Conservation (phyloP, 2,797 vertebrate genomes). For the Avahi laniger region DNA sequence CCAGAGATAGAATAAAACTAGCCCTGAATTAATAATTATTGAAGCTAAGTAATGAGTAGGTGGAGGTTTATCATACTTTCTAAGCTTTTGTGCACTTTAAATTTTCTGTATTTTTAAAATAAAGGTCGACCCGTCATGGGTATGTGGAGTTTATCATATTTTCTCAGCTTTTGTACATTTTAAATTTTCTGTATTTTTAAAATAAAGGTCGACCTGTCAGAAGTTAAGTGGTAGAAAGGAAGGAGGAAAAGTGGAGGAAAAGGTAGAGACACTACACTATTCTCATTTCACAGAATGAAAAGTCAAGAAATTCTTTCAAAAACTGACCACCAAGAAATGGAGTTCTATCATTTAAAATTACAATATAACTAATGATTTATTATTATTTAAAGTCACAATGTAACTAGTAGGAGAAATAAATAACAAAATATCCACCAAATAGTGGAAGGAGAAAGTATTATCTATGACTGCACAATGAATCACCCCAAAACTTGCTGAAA, state of each 20-base stretch:
- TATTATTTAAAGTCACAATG: not conserved
- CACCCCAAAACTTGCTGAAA: not conserved
- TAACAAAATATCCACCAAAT: not conserved
- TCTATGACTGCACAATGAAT: not conserved
- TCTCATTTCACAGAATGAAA: not conserved
- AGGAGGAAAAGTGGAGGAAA: not conserved
- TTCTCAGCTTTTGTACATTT: not conserved
- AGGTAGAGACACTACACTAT: not conserved
- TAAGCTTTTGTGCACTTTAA: not conserved
- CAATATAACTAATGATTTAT: not conserved
- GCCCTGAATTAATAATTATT: not conserved
- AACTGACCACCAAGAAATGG: not conserved
- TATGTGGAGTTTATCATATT: not conserved
- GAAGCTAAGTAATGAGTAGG: not conserved
- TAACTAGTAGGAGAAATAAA: not conserved
- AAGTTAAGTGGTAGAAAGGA: not conserved
- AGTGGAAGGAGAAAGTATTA: not conserved
- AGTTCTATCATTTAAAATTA: not conserved
- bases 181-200: slow-evolving; percentile 11
- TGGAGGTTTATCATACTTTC: not conserved
- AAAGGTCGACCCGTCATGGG: not conserved
- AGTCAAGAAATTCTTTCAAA: not conserved
- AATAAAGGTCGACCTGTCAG: not conserved
- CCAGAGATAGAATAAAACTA: not conserved
- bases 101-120: slow-evolving; percentile 1